Evolutionary conservation across 1,140 invertebrate genomes (phyloP), one percentile per base, ranked within the genome.

Genomic region (Drosophila biarmipes): DNA sequence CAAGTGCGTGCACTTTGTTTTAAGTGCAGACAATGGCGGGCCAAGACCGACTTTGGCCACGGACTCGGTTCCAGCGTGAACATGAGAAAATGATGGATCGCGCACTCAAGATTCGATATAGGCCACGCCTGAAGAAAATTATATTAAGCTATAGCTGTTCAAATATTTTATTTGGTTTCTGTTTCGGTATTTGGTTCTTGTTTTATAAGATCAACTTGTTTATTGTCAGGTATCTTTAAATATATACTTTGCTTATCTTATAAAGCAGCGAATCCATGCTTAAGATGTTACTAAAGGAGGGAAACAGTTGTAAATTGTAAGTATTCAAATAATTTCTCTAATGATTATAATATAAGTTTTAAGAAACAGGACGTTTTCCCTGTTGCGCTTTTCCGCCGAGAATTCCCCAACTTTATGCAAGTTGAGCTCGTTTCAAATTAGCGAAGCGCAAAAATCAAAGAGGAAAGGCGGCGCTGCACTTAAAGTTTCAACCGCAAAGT

Each of bases 401-500:
- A 11, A 19, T 19, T 12, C 1, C 10, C 17, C 40, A 19, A 48
- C 52, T 27, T 19, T 48, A 8, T 37, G 37, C 38, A 62, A 29
- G 38, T 29, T 40, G 6, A 56, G 17, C 46, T 51, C 45, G 6
- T 40, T 58, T 4, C 37, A 4, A 31, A 51, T 19, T 37, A 38
- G 48, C 68, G 56, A 55, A 19, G 71, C 48, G 48, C 42, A 15
- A 73, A 73, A 62, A 54, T 49, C 19, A 49, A 62, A 52, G 14
- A 21, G 42, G 19, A 31, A 6, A 37, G 15, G 27, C 34, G 34
- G n/a, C n/a, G 12, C 40, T 75, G 78, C 81, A 78, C 81, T 86
- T 78, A 78, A 87, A 78, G 71, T 87, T 87, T 86, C 82, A 86
- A 80, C 81, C 82, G 74, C 81, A 87, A 86, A 84, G 53, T 82